Base-by-base conservation (phyloP, 2,797 vertebrate genomes). In the Anguilla marmorata region DNA sequence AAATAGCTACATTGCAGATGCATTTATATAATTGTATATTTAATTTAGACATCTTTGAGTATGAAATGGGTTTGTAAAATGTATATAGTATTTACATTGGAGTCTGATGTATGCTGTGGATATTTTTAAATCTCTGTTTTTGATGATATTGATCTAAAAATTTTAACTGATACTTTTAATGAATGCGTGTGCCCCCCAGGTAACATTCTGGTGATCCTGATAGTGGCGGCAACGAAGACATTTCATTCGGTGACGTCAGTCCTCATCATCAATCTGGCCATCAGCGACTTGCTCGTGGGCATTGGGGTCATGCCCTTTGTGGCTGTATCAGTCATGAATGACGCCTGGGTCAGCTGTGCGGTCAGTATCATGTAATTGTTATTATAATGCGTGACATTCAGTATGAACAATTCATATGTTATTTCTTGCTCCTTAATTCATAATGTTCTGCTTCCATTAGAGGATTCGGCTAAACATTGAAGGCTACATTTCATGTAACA, bases 221-320 rank as follows among this genome's bases (percentile, higher is more conserved):
- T 96, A 58, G 96, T 97, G 90, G 95, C 94, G 21, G 95, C 95
- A 1, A 97, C 94, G 87, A 97, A 96, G 92, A 94, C 94, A 0
- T 96, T 97, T 93, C 96, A 95, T 92, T 94, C 90, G 0, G 94
- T 96, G 92, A 95, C 95, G 0, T 97, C 96, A 0, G 94, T 96
- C 91, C 94, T 97, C 72, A 94, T 97, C 93, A 95, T 96, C 89
- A 97, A 97, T 93, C 93, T 97, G 93, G 96, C 96, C 80, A 72
- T 97, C 94, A 97, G 96, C 84, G 96, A 97, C 93, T 95, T 97
- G 82, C 91, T 97, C 88, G 96, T 97, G 80, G 96, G 96, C 54
- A 89, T 96, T 0, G 96, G 96, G 0, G 95, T 96, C 88, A 97
- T 97, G 96, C 97, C 97, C 3, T 97, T 97, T 90, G 94, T 97